Percentiles rank a stretch among this genome's conserved stretches.
phyloP scores from a whole-genome alignment of 2,113 vertebrate genomes.

The Scomber japonicus region DNA sequence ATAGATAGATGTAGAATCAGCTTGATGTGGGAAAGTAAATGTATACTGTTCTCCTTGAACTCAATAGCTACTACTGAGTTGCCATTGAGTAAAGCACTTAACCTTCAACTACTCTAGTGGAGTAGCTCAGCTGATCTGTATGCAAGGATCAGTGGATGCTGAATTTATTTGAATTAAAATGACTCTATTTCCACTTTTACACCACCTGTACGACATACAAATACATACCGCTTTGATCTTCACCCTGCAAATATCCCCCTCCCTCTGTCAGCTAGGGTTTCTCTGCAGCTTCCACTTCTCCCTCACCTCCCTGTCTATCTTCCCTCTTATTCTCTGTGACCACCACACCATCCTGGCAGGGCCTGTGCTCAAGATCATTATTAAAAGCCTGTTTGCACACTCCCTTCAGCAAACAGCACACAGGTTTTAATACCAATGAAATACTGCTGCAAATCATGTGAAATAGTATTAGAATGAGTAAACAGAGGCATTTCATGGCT shows the following conservation, averaged over 20 bases:
- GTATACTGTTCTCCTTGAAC: background rate
- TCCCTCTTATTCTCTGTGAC: slow-evolving; percentile 43
- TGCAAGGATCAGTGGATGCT: slow-evolving; percentile 4
- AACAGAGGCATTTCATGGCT: too few species aligned
- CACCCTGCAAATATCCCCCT: background rate
- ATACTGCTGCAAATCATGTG: too few species aligned
- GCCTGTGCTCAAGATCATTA: background rate
- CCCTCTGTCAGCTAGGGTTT: slow-evolving; percentile 20
- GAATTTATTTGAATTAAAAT: slow-evolving; percentile 30
- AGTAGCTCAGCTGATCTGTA: slow-evolving; percentile 16
- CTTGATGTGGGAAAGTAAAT: slow-evolving; percentile 1
- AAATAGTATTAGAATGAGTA: too few species aligned
- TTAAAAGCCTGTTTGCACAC: too few species aligned
- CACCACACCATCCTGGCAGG: slow-evolving; percentile 23
- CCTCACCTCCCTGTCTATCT: slow-evolving; percentile 21
- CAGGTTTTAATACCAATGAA: too few species aligned
- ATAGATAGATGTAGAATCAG: background rate
- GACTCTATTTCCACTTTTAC: background rate
- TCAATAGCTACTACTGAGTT: slow-evolving; percentile 24
- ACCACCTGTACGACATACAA: slow-evolving; percentile 12
- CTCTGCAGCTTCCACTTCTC: background rate
- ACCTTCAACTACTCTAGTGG: slow-evolving; percentile 27
- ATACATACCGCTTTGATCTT: slow-evolving; percentile 26
- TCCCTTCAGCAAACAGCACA: too few species aligned
- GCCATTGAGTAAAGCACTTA: slow-evolving; percentile 42